Percentiles rank a stretch among this genome's conserved stretches.
phyloP scores from a whole-genome alignment of 2,797 vertebrate species.

The Spondyliosoma cantharus region DNA sequence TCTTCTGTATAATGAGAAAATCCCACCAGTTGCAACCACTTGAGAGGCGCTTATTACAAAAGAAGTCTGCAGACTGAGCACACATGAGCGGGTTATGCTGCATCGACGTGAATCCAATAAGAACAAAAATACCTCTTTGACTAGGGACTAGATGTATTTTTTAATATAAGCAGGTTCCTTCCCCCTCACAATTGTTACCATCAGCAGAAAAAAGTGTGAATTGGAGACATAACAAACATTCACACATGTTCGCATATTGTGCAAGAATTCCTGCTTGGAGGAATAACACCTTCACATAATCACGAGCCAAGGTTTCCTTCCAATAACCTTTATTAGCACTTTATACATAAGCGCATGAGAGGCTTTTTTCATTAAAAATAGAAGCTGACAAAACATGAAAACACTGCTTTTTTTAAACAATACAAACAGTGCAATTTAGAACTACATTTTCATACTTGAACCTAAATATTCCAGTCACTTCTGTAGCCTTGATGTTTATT shows the following conservation, averaged over 20 bases:
- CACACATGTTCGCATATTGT: neutral
- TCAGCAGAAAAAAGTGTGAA: slow-evolving; percentile 14
- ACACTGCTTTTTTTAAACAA: neutral
- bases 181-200: slow-evolving; percentile 2
- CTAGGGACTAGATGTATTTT: slow-evolving; percentile 31
- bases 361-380: neutral
- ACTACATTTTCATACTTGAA: neutral
- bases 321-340: neutral
- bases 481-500: slow-evolving; percentile 5
- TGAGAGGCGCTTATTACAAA: slow-evolving; percentile 32
- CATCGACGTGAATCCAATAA: slow-evolving; percentile 11
- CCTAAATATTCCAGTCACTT: neutral
- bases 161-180: slow-evolving; percentile 35
- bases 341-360: neutral
- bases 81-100: slow-evolving; percentile 16
- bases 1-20: slow-evolving; percentile 26
- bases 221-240: slow-evolving; percentile 1
- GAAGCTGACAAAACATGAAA: neutral
- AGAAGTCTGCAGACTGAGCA: slow-evolving; percentile 35
- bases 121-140: slow-evolving; percentile 23
- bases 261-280: slow-evolving; percentile 3
- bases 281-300: slow-evolving; percentile 3
- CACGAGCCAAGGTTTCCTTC: slow-evolving; percentile 2
- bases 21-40: slow-evolving; percentile 23
- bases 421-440: neutral